phyloP scores from a whole-genome alignment of 1,140 invertebrate genomes.

The Papilio dardanus region DNA sequence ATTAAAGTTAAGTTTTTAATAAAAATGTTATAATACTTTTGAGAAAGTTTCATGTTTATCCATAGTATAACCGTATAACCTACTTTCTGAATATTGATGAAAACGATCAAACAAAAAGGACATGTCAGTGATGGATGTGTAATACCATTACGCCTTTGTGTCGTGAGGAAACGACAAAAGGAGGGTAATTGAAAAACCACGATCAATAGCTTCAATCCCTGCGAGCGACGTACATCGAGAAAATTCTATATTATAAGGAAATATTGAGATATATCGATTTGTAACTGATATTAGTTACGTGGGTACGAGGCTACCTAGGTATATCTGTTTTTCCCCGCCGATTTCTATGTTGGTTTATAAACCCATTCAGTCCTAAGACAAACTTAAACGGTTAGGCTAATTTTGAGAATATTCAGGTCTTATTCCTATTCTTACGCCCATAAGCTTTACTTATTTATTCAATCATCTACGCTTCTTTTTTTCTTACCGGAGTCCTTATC shows the following conservation, averaged over 20 bases:
- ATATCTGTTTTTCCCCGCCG: no score
- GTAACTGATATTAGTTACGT: no score
- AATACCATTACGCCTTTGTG: slow-evolving; percentile 11
- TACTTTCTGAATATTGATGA: background rate
- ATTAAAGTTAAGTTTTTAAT: no score
- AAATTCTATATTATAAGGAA: background rate
- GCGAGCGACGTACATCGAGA: background rate
- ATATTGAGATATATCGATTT: background rate
- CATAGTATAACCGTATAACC: background rate
- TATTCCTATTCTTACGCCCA: no score
- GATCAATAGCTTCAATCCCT: slow-evolving; percentile 1
- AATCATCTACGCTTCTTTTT: no score
- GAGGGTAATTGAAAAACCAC: background rate
- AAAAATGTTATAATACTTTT: background rate
- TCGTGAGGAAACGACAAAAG: background rate
- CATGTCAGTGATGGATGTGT: slow-evolving; percentile 6
- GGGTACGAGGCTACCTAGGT: no score
- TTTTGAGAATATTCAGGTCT: no score
- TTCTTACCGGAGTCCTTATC: slow-evolving; percentile 97
- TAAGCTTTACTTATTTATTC: no score
- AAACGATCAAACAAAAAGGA: background rate
- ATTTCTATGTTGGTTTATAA: no score
- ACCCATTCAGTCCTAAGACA: no score
- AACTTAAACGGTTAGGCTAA: no score
- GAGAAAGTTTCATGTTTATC: background rate